Conservation (phyloP, 1,140 invertebrate genomes). For the Neotoxoptera formosana region DNA sequence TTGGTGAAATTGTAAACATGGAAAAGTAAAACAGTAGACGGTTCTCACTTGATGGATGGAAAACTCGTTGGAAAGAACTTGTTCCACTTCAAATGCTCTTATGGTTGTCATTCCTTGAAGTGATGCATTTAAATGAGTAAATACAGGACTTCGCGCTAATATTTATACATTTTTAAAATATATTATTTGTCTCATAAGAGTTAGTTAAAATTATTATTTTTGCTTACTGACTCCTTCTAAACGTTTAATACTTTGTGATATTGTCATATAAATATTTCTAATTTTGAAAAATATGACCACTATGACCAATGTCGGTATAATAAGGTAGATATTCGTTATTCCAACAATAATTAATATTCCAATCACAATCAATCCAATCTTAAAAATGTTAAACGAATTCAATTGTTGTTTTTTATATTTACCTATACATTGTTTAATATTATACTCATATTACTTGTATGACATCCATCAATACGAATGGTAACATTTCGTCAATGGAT, state of each 20-base stretch:
- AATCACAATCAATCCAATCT: background rate
- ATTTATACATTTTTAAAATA: background rate
- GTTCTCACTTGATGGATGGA: slow-evolving; percentile 74
- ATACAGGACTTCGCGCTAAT: slow-evolving; percentile 80
- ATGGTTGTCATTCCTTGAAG: slow-evolving; percentile 90
- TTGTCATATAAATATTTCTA: background rate
- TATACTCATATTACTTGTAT: slow-evolving; percentile 66
- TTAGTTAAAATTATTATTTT: background rate
- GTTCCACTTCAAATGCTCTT: slow-evolving; percentile 81
- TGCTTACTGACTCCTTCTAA: slow-evolving; percentile 21
- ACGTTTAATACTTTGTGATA: background rate
- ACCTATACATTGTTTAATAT: background rate
- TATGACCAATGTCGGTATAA: background rate
- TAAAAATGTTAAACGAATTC: background rate
- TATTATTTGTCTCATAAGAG: background rate
- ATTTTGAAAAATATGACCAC: background rate
- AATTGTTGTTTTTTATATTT: background rate
- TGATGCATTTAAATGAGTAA: slow-evolving; percentile 86
- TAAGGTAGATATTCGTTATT: background rate
- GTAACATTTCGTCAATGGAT: slow-evolving; percentile 85
- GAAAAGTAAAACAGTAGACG: background rate
- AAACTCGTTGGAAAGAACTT: slow-evolving; percentile 81
- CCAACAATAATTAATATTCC: background rate
- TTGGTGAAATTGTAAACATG: background rate
- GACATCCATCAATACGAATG: slow-evolving; percentile 79